A percentile compares a stretch with the other conserved stretches of the same genome.
phyloP scores from a whole-genome alignment of 2,888 invertebrate genomes.

The Myopa testacea region DNA sequence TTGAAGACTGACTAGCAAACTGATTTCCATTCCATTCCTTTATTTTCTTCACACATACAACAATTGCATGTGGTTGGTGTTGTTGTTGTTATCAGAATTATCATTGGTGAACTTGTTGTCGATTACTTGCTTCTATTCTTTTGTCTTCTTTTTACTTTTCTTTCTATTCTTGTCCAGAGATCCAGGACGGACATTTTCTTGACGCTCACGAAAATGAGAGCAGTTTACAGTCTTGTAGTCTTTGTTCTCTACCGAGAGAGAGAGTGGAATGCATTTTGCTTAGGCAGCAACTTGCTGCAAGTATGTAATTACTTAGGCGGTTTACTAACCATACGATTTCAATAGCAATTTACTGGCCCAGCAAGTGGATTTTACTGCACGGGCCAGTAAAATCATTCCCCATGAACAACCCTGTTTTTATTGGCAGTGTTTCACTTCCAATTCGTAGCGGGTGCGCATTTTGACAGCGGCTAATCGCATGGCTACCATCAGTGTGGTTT shows the following conservation, averaged over 20 bases:
- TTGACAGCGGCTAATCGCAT: conserved; percentile 14
- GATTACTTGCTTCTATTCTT: conserved; percentile 8
- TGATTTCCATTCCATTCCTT: conserved; percentile 27
- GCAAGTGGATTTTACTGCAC: too few relatives aligned
- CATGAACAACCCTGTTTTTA: conserved; percentile 10
- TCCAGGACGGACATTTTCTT: too few relatives aligned
- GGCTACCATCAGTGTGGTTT: too few relatives aligned
- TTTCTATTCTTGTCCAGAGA: background rate
- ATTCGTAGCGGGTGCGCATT: background rate
- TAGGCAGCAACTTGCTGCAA: too few relatives aligned
- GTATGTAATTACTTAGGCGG: too few relatives aligned
- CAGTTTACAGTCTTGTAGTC: too few relatives aligned
- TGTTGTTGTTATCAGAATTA: conserved; percentile 34
- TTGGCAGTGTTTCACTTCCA: background rate
- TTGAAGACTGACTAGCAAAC: conserved; percentile 31
- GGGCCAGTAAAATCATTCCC: too few relatives aligned
- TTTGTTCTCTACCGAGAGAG: too few relatives aligned
- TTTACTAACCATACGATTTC: too few relatives aligned
- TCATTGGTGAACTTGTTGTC: conserved; percentile 26
- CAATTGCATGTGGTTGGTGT: conserved; percentile 9
- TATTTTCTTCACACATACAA: conserved; percentile 25
- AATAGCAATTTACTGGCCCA: too few relatives aligned
- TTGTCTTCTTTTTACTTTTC: background rate
- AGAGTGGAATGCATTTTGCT: too few relatives aligned
- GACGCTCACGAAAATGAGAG: too few relatives aligned